A percentile compares a stretch with the other conserved stretches of the same genome.
Conservation (phyloP, 2,797 vertebrate species). For the Ciconia nigra region DNA sequence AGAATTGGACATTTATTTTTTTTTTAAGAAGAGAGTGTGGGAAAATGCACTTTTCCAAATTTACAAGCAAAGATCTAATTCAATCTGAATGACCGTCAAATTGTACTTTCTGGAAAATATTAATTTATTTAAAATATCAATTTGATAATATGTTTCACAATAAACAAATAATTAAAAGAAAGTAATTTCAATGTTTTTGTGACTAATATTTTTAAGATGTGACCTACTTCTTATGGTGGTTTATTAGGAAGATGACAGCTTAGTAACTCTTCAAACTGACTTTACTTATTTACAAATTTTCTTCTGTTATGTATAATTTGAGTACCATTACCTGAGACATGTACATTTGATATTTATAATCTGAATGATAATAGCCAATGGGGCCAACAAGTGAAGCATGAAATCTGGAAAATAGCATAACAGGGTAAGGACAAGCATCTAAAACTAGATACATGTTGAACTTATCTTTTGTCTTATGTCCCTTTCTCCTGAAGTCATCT, state of each 20-base stretch:
- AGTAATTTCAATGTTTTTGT: not conserved
- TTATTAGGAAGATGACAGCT: not conserved
- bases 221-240: not conserved
- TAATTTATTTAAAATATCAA: not conserved
- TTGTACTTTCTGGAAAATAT: not conserved
- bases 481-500: not conserved
- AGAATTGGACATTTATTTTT: not conserved
- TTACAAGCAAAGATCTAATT: not conserved
- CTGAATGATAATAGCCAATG: not conserved
- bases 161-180: not conserved
- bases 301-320: not conserved
- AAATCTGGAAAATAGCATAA: not conserved
- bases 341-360: not conserved
- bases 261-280: not conserved
- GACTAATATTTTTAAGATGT: not conserved
- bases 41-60: conserved; percentile 36
- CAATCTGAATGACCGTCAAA: not conserved
- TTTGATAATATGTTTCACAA: not conserved
- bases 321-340: not conserved
- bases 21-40: not conserved
- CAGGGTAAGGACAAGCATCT: not conserved
- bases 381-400: not conserved
- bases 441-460: not conserved
- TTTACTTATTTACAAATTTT: not conserved
- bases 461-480: not conserved